phyloP scores from a whole-genome alignment of 2,113 vertebrate species.

The Nyctereutes procyonoides region DNA sequence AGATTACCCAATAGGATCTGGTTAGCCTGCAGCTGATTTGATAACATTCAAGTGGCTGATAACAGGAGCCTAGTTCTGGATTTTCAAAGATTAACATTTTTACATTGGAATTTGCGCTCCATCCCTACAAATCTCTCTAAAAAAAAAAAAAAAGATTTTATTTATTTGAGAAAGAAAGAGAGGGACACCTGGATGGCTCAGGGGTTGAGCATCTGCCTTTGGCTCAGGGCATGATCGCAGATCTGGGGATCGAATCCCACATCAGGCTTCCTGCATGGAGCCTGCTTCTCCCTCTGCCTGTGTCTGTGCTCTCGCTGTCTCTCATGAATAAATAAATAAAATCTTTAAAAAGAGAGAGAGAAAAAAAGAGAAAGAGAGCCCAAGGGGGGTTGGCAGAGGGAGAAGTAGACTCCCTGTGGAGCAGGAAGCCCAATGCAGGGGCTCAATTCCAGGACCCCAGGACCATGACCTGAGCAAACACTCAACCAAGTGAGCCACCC shows the following conservation, averaged over 20 bases:
- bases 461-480: background rate
- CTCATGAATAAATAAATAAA: no score
- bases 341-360: background rate
- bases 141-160: background rate
- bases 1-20: background rate
- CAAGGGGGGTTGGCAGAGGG: background rate
- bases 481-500: background rate
- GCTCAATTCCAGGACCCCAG: background rate
- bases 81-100: slow-evolving; percentile 57
- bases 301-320: no score
- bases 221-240: no score
- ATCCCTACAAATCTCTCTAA: background rate
- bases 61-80: background rate
- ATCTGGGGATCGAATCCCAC: no score
- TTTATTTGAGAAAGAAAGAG: background rate
- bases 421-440: background rate
- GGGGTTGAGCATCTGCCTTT: no score
- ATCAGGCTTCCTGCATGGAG: no score
- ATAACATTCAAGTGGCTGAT: slow-evolving; percentile 18
- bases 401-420: background rate
- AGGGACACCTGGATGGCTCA: no score
- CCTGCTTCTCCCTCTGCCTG: no score
- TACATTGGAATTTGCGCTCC: slow-evolving; percentile 16
- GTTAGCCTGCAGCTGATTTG: background rate
- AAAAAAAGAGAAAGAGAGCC: background rate